Evolutionary conservation across 2,113 vertebrate genomes (phyloP).

Genomic region (Corythoichthys intestinalis): DNA sequence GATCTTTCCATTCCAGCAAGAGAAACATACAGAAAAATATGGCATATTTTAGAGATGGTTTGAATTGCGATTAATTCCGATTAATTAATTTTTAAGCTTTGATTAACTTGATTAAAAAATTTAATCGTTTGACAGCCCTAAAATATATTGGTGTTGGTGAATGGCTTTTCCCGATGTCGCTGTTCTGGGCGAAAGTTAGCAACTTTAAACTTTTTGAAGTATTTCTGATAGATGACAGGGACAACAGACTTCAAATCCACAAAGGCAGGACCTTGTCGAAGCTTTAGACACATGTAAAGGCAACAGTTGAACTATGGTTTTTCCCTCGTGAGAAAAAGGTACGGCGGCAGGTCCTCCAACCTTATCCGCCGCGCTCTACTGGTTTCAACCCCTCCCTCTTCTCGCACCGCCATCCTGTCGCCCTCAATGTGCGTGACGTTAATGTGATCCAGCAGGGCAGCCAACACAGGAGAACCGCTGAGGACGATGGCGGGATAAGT

Average conservation of each 20-base stretch:
- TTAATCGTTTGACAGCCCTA: no score
- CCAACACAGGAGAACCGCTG: slow-evolving; percentile 27
- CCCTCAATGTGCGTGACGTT: slow-evolving; percentile 43
- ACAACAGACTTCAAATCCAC: background rate
- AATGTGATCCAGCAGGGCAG: slow-evolving; percentile 57
- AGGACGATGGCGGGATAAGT: slow-evolving; percentile 43
- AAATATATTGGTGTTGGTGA: no score
- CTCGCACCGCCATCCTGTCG: slow-evolving; percentile 47
- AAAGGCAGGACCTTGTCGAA: background rate
- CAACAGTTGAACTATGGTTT: slow-evolving; percentile 12
- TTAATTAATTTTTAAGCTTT: no score
- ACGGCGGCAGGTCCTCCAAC: slow-evolving; percentile 25
- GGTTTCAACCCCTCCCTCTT: slow-evolving; percentile 19
- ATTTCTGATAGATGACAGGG: background rate
- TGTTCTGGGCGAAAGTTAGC: background rate
- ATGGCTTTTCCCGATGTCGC: background rate
- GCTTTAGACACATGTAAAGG: background rate
- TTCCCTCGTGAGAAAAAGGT: slow-evolving; percentile 22
- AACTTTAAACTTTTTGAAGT: background rate
- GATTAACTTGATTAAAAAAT: no score
- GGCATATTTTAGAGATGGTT: no score
- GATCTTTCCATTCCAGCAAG: no score
- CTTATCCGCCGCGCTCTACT: slow-evolving; percentile 32
- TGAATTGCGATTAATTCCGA: no score
- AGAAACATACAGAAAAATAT: no score